Percentiles rank a stretch among this genome's conserved stretches.
Conservation (phyloP, 2,113 vertebrate species). For the Turdus rufiventris region DNA sequence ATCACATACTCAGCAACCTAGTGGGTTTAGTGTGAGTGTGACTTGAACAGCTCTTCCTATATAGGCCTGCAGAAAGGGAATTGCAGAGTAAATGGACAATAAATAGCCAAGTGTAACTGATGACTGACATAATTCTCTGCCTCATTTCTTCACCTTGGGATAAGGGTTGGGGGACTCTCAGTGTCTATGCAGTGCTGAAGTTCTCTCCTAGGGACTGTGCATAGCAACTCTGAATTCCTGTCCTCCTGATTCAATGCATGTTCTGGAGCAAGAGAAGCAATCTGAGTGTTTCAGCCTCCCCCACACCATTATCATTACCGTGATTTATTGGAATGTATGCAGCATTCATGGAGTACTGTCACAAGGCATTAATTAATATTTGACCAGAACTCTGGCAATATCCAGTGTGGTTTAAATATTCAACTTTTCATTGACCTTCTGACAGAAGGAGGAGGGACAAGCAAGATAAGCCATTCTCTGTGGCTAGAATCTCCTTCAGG, state of each 20-base stretch:
- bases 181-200: neutral
- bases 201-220: neutral
- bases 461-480: neutral
- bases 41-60: neutral
- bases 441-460: neutral
- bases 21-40: neutral
- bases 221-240: neutral
- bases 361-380: neutral
- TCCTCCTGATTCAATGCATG: rapidly evolving
- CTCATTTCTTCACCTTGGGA: neutral
- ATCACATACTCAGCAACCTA: neutral
- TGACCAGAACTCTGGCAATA: neutral
- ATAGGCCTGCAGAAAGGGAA: neutral
- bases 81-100: neutral
- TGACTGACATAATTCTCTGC: neutral
- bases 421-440: neutral
- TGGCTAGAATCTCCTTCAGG: neutral
- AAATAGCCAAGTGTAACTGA: neutral
- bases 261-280: neutral
- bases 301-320: neutral
- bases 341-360: neutral
- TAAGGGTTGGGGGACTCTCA: neutral
- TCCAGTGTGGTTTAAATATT: neutral
- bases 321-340: neutral
- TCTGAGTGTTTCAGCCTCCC: neutral